Evolutionary conservation across 2,797 vertebrate species (phyloP).

Genomic region (Taenioides sp.): DNA sequence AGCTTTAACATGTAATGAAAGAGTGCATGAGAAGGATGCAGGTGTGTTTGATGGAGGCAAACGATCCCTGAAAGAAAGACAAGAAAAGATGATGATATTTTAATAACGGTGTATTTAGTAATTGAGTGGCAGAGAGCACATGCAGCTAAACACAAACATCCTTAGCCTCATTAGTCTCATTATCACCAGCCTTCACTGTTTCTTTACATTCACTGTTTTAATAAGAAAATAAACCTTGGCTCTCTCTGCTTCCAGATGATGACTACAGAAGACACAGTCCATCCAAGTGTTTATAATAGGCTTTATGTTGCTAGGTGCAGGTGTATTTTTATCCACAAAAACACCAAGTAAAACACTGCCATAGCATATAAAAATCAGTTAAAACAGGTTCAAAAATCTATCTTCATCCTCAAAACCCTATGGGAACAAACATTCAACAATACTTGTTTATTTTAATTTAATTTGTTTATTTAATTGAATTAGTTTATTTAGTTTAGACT

Average conservation of each 20-base stretch:
- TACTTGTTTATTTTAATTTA: too few relatives aligned
- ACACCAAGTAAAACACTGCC: neutral
- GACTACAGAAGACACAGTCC: neutral
- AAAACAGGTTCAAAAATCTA: neutral
- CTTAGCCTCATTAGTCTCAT: constrained; percentile 2
- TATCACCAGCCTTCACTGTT: constrained; percentile 2
- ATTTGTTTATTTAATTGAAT: too few relatives aligned
- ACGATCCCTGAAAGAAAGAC: too few relatives aligned
- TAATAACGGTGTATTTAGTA: neutral
- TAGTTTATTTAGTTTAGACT: too few relatives aligned
- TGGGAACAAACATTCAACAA: too few relatives aligned
- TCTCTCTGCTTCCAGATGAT: neutral
- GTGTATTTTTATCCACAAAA: neutral
- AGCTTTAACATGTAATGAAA: too few relatives aligned
- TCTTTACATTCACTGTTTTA: neutral
- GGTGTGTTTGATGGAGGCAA: too few relatives aligned
- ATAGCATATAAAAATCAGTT: neutral
- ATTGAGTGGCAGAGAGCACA: neutral
- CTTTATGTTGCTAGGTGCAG: neutral
- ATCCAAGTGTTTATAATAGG: neutral
- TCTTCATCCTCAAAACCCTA: neutral
- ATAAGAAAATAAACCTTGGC: constrained; percentile 5
- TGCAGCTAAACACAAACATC: neutral
- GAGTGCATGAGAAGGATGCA: too few relatives aligned
- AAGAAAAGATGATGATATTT: constrained; percentile 25